Percentiles rank a stretch among this genome's conserved stretches.
Conservation (phyloP, 2,797 vertebrate species). For the Scomberomorus guttatus region DNA sequence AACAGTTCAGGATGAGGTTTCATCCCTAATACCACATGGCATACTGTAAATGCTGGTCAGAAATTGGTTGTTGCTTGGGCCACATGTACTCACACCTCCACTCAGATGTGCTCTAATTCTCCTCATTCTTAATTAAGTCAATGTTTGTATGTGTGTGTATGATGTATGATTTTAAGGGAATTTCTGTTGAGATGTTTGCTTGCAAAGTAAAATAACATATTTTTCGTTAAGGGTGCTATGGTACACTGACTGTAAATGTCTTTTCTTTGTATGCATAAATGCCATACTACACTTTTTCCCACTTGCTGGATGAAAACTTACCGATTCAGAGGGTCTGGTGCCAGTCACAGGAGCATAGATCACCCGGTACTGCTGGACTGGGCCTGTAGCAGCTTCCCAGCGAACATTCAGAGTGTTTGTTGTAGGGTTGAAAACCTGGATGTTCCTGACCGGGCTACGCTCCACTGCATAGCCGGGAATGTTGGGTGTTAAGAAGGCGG, state of each 20-base stretch:
- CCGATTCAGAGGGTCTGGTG: conserved; percentile 90
- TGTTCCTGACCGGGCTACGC: conserved; percentile 90
- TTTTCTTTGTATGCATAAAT: conserved; percentile 6
- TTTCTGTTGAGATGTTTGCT: background rate
- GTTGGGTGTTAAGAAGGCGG: background rate
- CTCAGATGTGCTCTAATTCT: background rate
- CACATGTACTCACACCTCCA: conserved; percentile 21
- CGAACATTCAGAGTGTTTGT: conserved; percentile 95
- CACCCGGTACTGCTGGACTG: conserved; percentile 93
- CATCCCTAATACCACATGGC: conserved; percentile 13
- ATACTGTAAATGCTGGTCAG: conserved; percentile 13
- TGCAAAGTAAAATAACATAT: background rate
- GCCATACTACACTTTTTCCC: background rate
- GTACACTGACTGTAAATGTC: background rate
- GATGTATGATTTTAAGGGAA: conserved; percentile 7
- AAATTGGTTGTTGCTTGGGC: conserved; percentile 5
- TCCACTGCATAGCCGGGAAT: conserved; percentile 85
- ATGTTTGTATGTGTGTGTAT: conserved; percentile 7
- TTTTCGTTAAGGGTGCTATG: background rate
- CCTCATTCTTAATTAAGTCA: background rate
- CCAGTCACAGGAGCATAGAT: conserved; percentile 89
- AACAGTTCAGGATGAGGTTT: conserved; percentile 23
- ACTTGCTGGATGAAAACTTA: conserved; percentile 83
- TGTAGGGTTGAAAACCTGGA: conserved; percentile 94
- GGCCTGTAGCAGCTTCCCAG: conserved; percentile 96